Conservation (phyloP, 1,140 invertebrate species). For the Cotesia chilonis region DNA sequence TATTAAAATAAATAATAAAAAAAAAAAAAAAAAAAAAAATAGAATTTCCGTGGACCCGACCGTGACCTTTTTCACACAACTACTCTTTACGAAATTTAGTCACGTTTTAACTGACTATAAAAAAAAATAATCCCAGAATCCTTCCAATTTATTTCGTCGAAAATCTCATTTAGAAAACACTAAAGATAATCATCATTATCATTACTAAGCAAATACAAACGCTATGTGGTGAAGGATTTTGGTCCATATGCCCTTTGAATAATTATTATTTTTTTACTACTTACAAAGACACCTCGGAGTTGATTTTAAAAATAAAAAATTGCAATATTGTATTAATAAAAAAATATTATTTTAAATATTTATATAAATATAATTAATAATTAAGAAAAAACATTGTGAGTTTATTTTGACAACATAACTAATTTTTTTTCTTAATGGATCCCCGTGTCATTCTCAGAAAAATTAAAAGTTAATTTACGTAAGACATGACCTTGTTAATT, state of each 20-base stretch:
- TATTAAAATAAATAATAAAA: neutral
- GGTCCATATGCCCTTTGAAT: neutral
- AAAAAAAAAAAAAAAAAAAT: neutral
- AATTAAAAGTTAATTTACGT: no score
- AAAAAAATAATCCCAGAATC: conserved; percentile 30
- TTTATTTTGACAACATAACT: no score
- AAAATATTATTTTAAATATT: no score
- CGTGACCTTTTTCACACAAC: conserved; percentile 20
- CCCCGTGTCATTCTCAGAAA: no score
- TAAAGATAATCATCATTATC: conserved; percentile 30
- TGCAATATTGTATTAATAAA: no score
- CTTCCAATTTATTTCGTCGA: conserved; percentile 29
- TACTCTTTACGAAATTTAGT: conserved; percentile 24
- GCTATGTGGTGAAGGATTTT: conserved; percentile 20
- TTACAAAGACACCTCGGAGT: no score
- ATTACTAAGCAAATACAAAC: conserved; percentile 6
- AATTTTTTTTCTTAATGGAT: no score
- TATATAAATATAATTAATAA: no score
- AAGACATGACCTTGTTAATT: no score
- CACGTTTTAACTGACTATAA: conserved; percentile 24
- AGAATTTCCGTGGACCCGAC: conserved; percentile 15
- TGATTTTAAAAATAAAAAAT: no score
- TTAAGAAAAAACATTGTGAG: no score
- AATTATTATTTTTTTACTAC: no score
- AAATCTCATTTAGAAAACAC: conserved; percentile 31